Percentiles rank a stretch among this genome's conserved stretches.
These are phyloP conservation scores for Hemistola chrysoprasaria DNA, from an alignment of 2,888 invertebrate genomes.

Conservation along the genomic window DNA sequence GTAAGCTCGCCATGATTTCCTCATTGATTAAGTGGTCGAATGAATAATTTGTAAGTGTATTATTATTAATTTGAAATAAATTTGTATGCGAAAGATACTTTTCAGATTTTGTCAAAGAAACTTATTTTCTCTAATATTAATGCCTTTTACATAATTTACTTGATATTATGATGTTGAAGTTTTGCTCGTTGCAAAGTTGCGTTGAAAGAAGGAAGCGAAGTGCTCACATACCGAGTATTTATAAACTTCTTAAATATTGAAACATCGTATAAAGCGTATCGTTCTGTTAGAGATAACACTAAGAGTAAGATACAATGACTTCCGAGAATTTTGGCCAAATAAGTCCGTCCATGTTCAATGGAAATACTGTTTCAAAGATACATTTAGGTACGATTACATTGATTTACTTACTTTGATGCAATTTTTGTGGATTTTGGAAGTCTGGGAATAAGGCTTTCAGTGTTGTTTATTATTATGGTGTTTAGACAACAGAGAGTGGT, in stretches of 20 bases:
- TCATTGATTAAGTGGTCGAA: too few relatives aligned
- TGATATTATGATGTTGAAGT: conserved; percentile 17
- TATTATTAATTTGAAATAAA: not conserved
- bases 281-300: conserved; percentile 13
- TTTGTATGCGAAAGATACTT: conserved; percentile 4
- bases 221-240: conserved; percentile 10
- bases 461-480: too few relatives aligned
- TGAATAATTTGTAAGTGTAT: not conserved
- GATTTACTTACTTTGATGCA: too few relatives aligned
- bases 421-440: too few relatives aligned
- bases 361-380: conserved; percentile 7
- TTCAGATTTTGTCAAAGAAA: conserved; percentile 8
- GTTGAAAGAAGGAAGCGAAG: conserved; percentile 17
- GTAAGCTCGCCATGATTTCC: too few relatives aligned
- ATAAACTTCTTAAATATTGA: conserved; percentile 16
- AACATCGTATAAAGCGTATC: conserved; percentile 20
- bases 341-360: conserved; percentile 5
- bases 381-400: too few relatives aligned
- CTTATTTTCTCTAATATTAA: conserved; percentile 13
- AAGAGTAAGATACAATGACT: conserved; percentile 11
- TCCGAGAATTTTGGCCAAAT: conserved; percentile 7
- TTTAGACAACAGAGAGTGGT: too few relatives aligned
- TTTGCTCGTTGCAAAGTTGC: conserved; percentile 16
- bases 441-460: too few relatives aligned
- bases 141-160: conserved; percentile 17